Conservation (phyloP, 1,140 invertebrate species). For the Trichoplusia ni region DNA sequence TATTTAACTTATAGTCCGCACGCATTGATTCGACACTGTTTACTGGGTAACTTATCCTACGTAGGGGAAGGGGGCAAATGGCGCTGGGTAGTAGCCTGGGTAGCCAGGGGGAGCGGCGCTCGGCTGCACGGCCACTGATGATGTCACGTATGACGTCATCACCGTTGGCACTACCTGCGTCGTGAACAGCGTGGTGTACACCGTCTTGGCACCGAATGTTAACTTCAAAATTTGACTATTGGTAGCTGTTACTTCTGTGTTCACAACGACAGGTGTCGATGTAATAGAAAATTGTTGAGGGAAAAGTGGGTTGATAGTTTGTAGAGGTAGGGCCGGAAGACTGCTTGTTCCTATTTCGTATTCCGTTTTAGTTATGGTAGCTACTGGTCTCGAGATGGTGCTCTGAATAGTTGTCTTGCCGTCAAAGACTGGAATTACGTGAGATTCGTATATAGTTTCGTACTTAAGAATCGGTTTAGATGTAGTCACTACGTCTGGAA, state of each 20-base stretch:
- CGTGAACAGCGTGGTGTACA: constrained; percentile 92
- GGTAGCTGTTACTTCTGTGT: constrained; percentile 90
- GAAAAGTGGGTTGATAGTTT: constrained; percentile 80
- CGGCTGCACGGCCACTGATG: constrained; percentile 88
- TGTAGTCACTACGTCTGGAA: constrained; percentile 87
- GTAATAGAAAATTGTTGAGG: constrained; percentile 88
- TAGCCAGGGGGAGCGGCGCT: constrained; percentile 79
- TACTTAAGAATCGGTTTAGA: constrained; percentile 88
- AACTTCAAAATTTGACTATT: constrained; percentile 92
- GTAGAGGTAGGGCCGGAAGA: constrained; percentile 82
- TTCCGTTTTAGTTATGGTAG: constrained; percentile 88
- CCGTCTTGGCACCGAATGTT: constrained; percentile 94
- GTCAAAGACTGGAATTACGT: constrained; percentile 89
- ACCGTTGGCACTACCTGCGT: constrained; percentile 92
- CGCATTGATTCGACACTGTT: constrained; percentile 20
- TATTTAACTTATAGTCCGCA: constrained; percentile 27
- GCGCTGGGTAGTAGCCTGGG: constrained; percentile 89
- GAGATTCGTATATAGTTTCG: constrained; percentile 91
- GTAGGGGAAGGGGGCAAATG: constrained; percentile 87
- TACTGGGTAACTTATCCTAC: constrained; percentile 80
- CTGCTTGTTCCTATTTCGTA: constrained; percentile 89
- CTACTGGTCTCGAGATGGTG: constrained; percentile 88
- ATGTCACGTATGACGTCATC: constrained; percentile 90
- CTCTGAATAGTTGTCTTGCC: constrained; percentile 88
- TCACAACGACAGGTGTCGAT: constrained; percentile 90